These are phyloP conservation scores for Myoxocephalus aenaeus DNA, from an alignment of 2,797 vertebrate genomes.

Conservation along the genomic window DNA sequence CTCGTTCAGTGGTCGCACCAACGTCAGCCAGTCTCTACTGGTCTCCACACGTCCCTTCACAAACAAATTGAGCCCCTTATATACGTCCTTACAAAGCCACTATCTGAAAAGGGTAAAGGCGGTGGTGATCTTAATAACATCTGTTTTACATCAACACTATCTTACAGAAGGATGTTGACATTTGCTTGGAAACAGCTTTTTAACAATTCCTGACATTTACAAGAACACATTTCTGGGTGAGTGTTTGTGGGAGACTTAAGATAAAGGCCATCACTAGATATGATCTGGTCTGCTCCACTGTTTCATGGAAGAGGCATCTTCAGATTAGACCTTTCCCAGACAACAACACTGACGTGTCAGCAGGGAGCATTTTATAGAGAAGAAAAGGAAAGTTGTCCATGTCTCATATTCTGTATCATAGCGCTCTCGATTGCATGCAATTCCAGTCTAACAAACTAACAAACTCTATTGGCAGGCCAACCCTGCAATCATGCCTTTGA, in stretches of 20 bases:
- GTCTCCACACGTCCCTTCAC: too few relatives aligned
- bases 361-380: conserved; percentile 52
- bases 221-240: not conserved
- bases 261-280: conserved; percentile 25
- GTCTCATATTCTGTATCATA: conserved; percentile 55
- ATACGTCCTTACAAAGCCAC: too few relatives aligned
- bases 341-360: conserved; percentile 49
- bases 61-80: too few relatives aligned
- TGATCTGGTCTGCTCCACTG: conserved; percentile 23
- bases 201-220: not conserved
- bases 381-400: conserved; percentile 61
- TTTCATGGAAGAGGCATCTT: conserved; percentile 14
- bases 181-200: not conserved
- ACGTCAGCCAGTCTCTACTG: too few relatives aligned
- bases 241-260: not conserved
- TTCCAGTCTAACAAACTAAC: conserved; percentile 72
- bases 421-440: conserved; percentile 59
- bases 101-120: not conserved
- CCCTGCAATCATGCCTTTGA: conserved; percentile 69
- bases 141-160: conserved; percentile 6
- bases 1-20: too few relatives aligned
- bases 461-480: conserved; percentile 67
- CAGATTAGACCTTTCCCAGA: conserved; percentile 50
- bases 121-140: not conserved
- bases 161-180: not conserved